Conservation (phyloP, 2,888 invertebrate species). For the Pheosia tremula region DNA sequence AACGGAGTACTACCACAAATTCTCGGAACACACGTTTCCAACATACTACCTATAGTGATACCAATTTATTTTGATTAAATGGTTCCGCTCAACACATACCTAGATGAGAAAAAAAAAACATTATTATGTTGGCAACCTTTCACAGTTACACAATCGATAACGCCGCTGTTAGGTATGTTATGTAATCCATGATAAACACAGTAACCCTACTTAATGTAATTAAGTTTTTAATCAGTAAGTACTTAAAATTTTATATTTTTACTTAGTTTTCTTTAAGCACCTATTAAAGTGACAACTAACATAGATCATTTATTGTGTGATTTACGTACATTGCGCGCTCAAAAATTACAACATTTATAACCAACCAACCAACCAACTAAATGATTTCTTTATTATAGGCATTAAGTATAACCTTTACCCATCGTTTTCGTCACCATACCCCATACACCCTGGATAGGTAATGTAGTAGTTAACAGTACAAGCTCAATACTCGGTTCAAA, state of each 20-base stretch:
- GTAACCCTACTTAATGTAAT: not conserved
- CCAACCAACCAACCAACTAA: too few species aligned
- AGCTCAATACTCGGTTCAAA: too few species aligned
- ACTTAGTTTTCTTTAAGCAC: not conserved
- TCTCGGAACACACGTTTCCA: not conserved
- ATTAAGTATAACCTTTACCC: too few species aligned
- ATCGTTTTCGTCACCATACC: too few species aligned
- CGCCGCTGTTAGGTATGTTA: constrained; percentile 11
- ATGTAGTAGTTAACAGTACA: too few species aligned
- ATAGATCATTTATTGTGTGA: too few species aligned
- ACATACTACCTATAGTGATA: constrained; percentile 1
- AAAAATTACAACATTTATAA: too few species aligned
- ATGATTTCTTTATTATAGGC: too few species aligned
- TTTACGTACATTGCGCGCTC: too few species aligned
- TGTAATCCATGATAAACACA: constrained; percentile 14
- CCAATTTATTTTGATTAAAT: constrained; percentile 13
- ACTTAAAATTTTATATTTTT: not conserved
- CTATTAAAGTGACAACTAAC: too few species aligned
- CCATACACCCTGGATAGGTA: too few species aligned
- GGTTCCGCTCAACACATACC: constrained; percentile 10
- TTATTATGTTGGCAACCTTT: constrained; percentile 9
- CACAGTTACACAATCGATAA: constrained; percentile 22
- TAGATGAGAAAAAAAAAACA: constrained; percentile 3
- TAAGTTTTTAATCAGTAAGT: constrained; percentile 2
- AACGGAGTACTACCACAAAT: not conserved